Base-by-base conservation (phyloP, 1,140 invertebrate species). In the Drosophila trapezifrons region DNA sequence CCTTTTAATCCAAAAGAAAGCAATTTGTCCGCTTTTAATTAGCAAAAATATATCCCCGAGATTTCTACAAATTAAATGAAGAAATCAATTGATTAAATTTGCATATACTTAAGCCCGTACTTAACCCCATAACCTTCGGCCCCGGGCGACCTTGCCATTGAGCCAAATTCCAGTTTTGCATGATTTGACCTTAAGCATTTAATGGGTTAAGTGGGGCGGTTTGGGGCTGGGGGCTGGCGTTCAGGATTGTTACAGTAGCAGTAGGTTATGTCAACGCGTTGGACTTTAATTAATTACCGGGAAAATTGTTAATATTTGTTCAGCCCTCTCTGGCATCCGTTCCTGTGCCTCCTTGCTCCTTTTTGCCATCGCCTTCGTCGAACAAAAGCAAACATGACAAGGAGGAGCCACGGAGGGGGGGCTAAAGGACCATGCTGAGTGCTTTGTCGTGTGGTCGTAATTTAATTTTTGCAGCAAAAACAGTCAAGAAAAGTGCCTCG, bases 271-370 rank as follows among this genome's bases (percentile, higher is more conserved):
- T 77, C 74, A 76, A 77, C 74, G 73, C 55, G 49, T 76, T 76
- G 54, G 73, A 76, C 63, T 81, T 81, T 85, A 85, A 86, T 85
- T 85, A 85, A 85, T 86, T 85, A 86, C 78, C 74, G 55, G 75
- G 64, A 78, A 85, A 78, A 78, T 75, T 81, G 73, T 85, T 85
- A 81, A 85, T 86, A 85, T 85, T 85, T 85, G 82, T 76, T 80
- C 62, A 57, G 64, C 64, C 51, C 64, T 35, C 63, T 18, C 32
- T 17, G 20, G 12, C 20, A 32, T 32, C 29, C 29, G 29, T 32
- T 32, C 29, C 9, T n/a, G 29, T 32, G 29, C 29, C 25, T 51
- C 60, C 51, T 22, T 18, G 32, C 35, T 46, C 49, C 51, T 35
- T 25, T 49, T 37, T 25, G 13, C 35, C 42, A 15, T 22, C 9